phyloP scores from a whole-genome alignment of 2,113 vertebrate genomes.

The Anguilla rostrata region DNA sequence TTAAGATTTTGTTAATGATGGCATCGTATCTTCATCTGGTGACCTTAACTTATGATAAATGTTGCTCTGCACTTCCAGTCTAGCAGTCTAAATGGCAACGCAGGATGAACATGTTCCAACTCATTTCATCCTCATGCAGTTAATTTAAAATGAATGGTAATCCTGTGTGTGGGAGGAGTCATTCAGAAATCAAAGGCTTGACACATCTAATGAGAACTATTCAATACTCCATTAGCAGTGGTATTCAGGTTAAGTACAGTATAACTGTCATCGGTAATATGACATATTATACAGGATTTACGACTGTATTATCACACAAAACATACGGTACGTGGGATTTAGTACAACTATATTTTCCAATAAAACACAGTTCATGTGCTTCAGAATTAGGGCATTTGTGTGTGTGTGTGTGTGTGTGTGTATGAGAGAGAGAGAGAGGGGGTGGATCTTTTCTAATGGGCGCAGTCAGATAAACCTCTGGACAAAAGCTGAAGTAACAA shows the following conservation, averaged over 20 bases:
- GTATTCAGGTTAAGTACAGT: neutral
- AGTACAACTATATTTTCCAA: too few relatives aligned
- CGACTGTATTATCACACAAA: too few relatives aligned
- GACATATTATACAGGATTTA: neutral
- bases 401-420: neutral
- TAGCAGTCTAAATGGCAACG: neutral
- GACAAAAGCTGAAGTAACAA: conserved; percentile 48
- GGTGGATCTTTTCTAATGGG: neutral
- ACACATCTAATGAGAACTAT: conserved; percentile 13
- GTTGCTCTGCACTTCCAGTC: neutral
- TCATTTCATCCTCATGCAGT: neutral
- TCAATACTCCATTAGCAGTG: neutral
- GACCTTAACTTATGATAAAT: neutral
- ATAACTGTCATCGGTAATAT: neutral
- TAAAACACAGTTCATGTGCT: too few relatives aligned
- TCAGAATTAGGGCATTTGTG: too few relatives aligned
- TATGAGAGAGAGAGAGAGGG: conserved; percentile 25
- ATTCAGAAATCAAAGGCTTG: conserved; percentile 20
- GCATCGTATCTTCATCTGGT: neutral
- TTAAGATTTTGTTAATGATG: neutral
- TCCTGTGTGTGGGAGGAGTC: conserved; percentile 4
- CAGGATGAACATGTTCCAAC: conserved; percentile 16
- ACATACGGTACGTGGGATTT: too few relatives aligned
- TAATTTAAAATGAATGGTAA: conserved; percentile 16
- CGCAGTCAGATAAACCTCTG: too few relatives aligned